These are phyloP conservation scores for Drosophila tristis DNA, from an alignment of 1,140 invertebrate genomes.

Conservation along the genomic window DNA sequence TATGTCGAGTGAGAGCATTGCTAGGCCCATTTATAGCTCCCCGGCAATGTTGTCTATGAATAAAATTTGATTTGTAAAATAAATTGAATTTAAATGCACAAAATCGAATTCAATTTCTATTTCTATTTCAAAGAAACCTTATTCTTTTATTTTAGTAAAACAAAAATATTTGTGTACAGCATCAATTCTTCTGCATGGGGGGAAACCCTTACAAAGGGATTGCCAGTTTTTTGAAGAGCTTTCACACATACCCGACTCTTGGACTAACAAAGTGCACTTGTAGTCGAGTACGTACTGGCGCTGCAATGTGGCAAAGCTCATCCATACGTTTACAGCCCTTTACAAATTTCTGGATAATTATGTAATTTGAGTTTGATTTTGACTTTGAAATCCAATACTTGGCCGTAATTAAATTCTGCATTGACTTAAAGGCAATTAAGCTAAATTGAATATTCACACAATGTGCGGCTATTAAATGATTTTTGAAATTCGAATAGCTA, in stretches of 20 bases:
- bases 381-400: constrained; percentile 32
- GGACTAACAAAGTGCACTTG: too few relatives aligned
- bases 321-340: background rate
- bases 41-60: constrained; percentile 36
- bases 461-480: too few relatives aligned
- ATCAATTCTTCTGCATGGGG: background rate
- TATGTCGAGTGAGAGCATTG: constrained; percentile 17
- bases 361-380: constrained; percentile 25
- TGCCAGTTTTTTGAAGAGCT: too few relatives aligned
- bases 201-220: too few relatives aligned
- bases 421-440: background rate
- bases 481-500: too few relatives aligned
- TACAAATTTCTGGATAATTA: background rate
- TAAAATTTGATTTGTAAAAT: constrained; percentile 45
- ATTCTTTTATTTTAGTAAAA: background rate
- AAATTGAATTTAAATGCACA: constrained; percentile 17
- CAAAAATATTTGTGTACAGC: too few relatives aligned
- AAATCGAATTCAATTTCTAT: constrained; percentile 31
- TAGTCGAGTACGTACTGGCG: too few relatives aligned
- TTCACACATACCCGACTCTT: too few relatives aligned
- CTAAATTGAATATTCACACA: too few relatives aligned
- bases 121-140: constrained; percentile 12
- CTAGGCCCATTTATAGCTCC: constrained; percentile 31
- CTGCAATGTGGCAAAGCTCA: background rate
- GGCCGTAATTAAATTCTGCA: constrained; percentile 18